Conservation (phyloP, 1,140 invertebrate species). For the Rhagoletis pomonella region DNA sequence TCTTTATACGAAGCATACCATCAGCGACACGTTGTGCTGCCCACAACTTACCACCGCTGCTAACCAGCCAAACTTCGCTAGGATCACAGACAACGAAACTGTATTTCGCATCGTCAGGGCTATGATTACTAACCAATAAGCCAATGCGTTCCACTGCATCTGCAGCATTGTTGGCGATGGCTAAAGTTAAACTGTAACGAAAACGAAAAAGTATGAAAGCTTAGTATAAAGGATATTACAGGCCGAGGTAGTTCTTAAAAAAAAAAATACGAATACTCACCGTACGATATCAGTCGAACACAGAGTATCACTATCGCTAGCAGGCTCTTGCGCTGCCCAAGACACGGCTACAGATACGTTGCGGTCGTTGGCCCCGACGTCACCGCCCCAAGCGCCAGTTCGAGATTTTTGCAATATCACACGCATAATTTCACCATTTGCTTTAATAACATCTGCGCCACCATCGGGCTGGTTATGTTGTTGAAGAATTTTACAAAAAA, state of each 20-base stretch:
- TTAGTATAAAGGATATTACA: background rate
- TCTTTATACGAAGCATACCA: conserved; percentile 83
- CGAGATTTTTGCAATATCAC: conserved; percentile 84
- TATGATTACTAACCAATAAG: conserved; percentile 75
- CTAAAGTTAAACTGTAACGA: conserved; percentile 78
- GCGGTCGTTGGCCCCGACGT: conserved; percentile 85
- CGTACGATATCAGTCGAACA: conserved; percentile 84
- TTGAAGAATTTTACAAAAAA: background rate
- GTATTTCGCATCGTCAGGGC: conserved; percentile 63
- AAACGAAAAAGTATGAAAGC: no score
- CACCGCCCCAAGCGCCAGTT: conserved; percentile 84
- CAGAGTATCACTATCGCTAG: conserved; percentile 69
- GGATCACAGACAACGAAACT: conserved; percentile 76
- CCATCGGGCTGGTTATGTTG: conserved; percentile 63
- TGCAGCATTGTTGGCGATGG: conserved; percentile 77
- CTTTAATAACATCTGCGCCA: conserved; percentile 70
- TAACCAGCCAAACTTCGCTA: conserved; percentile 82
- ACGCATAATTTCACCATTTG: conserved; percentile 73
- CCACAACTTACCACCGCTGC: conserved; percentile 85
- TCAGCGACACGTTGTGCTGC: conserved; percentile 82
- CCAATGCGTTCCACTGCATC: conserved; percentile 80
- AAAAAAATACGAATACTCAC: conserved; percentile 71
- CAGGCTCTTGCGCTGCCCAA: conserved; percentile 77
- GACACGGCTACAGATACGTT: conserved; percentile 82
- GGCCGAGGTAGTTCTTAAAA: no score